Base-by-base conservation (phyloP, 1,140 invertebrate species). In the Zaprionus ornatus region DNA sequence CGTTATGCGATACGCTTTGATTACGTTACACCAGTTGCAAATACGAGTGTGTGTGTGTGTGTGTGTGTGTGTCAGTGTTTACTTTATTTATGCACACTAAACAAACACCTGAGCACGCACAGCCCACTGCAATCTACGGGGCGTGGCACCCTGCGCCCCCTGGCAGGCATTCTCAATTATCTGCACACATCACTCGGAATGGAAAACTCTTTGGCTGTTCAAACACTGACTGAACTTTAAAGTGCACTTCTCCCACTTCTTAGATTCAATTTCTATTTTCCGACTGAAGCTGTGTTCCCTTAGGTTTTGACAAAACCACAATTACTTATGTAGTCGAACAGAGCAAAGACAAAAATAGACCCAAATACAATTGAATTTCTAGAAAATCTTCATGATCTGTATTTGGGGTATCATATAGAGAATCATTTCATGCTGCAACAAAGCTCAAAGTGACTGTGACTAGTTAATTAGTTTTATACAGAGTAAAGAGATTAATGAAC, bases 51-150 rank as follows among this genome's bases (percentile, higher is more conserved):
- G 37, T 63, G 57, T 21, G n/a, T 55, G n/a, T 56, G 52, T 55
- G 48, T 37, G 62, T 25, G 54, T 74, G 50, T 63, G 42, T 65
- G 63, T 60, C 42, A 59, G 76, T 65, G 48, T 80, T 70, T 72
- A 65, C 70, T 69, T 87, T 87, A 87, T 88, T 80, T 88, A 83
- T 87, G 70, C 82, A 73, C 70, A 72, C 77, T 72, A 84, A 87
- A 75, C 84, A 88, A 87, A 75, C 83, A 73, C n/a, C 15, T 9
- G 19, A 54, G 40, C 65, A 72, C 64, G 70, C 74, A 88, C 84
- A 61, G 52, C 27, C 21, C 10, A 12, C 60, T 25, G 13, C 37
- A 32, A 15, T 50, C 19, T 50, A 23, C 4, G 45, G 45, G 45
- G 45, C 45, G 25, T 21, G 17, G n/a, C 35, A 68, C 21, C 5